Evolutionary conservation across 2,888 invertebrate species (phyloP).

Genomic region (Coecobrya sp.): DNA sequence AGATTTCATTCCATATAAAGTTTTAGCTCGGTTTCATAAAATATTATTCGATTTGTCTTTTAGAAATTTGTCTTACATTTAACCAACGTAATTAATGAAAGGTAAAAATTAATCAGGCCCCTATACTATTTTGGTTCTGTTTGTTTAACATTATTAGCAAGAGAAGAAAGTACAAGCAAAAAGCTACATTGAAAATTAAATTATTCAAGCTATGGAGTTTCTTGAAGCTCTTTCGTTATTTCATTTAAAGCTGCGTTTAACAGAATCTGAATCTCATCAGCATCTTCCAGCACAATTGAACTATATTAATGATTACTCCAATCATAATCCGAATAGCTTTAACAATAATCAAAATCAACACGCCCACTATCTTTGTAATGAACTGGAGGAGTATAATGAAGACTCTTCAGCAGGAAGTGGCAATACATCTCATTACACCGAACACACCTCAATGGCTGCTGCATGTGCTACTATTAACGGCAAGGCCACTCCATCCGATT

Average conservation of each 20-base stretch:
- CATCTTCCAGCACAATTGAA: not conserved
- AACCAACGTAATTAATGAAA: no score
- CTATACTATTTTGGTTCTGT: no score
- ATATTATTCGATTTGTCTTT: no score
- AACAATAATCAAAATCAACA: not conserved
- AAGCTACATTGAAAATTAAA: no score
- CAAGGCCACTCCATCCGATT: not conserved
- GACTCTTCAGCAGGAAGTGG: not conserved
- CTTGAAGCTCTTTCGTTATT: slow-evolving; percentile 42
- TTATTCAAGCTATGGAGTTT: slow-evolving; percentile 60
- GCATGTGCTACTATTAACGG: not conserved
- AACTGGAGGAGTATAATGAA: not conserved
- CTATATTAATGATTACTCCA: not conserved
- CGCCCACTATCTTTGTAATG: not conserved
- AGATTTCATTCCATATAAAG: no score
- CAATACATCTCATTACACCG: not conserved
- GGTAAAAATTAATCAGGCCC: no score
- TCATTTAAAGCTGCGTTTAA: slow-evolving; percentile 36
- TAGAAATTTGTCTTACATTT: no score
- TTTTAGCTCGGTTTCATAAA: no score
- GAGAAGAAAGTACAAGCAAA: no score
- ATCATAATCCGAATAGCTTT: not conserved
- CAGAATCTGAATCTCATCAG: not conserved
- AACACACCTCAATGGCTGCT: not conserved
- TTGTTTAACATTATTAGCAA: no score